A percentile compares a stretch with the other conserved stretches of the same genome.
Conservation (phyloP, 92 coral and sea anemone species). For the Scolanthus callimorphus region DNA sequence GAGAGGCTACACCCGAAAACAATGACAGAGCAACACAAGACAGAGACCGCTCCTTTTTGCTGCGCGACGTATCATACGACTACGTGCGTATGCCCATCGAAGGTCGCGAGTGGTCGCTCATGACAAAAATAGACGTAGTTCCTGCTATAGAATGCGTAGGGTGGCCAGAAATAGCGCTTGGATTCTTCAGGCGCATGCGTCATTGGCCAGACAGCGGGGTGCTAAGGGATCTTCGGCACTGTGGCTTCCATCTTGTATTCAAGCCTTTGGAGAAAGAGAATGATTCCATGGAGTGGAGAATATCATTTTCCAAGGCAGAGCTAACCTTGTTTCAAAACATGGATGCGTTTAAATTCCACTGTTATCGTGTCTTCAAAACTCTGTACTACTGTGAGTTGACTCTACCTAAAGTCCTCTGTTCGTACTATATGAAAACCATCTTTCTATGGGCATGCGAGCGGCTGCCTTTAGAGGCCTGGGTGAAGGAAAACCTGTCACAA, state of each 20-base stretch:
- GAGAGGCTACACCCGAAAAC: no score
- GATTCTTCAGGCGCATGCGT: conserved; percentile 22
- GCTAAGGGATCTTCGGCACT: conserved; percentile 1
- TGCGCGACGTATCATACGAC: no score
- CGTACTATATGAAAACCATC: conserved; percentile 45
- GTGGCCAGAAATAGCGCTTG: conserved; percentile 30
- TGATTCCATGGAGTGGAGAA: conserved; percentile 33
- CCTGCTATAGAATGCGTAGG: conserved; percentile 27
- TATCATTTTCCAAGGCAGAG: conserved; percentile 45
- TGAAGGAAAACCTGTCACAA: conserved; percentile 32
- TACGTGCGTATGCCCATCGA: no score
- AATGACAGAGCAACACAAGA: no score
- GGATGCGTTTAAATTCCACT: conserved; percentile 8
- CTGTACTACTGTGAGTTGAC: conserved; percentile 26
- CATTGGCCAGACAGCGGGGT: conserved; percentile 15
- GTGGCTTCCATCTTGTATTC: conserved; percentile 26
- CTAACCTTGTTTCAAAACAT: conserved; percentile 26
- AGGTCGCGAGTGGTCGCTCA: no score
- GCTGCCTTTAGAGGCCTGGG: conserved; percentile 36
- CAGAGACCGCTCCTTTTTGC: no score
- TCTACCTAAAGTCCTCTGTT: conserved; percentile 34
- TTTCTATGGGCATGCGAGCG: conserved; percentile 54
- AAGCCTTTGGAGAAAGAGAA: conserved; percentile 21
- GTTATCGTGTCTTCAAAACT: conserved; percentile 40
- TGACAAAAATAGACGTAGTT: not conserved